Conservation (phyloP, 2,113 vertebrate species). For the Mastomys natalensis region DNA sequence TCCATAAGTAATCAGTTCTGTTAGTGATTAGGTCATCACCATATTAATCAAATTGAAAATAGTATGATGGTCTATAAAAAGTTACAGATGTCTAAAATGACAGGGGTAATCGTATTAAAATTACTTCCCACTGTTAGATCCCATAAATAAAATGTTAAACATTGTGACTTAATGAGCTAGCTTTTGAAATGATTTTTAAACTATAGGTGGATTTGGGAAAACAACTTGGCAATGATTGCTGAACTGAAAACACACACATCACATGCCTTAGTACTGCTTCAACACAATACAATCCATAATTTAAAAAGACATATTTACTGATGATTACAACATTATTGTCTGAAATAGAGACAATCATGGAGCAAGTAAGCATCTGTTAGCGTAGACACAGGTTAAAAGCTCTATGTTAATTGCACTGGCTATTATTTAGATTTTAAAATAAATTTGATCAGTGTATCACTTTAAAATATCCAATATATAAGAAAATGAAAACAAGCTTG, state of each 20-base stretch:
- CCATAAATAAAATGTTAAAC: not conserved
- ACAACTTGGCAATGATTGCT: not conserved
- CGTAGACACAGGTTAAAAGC: not conserved
- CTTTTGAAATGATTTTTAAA: not conserved
- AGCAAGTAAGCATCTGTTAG: not conserved
- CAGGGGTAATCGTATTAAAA: not conserved
- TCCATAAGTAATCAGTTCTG: not conserved
- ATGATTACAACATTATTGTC: not conserved
- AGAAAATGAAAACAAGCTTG: not conserved
- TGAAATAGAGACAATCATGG: not conserved
- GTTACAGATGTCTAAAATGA: not conserved
- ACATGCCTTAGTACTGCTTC: not conserved
- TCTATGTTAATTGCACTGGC: not conserved
- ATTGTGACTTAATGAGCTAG: not conserved
- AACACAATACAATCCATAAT: not conserved
- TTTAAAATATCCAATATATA: not conserved
- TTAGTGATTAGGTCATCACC: not conserved
- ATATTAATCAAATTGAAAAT: not conserved
- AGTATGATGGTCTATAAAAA: not conserved
- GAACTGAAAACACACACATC: not conserved
- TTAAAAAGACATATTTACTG: not conserved
- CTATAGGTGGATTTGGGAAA: not conserved
- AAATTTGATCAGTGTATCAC: not conserved
- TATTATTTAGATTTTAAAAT: conserved; percentile 14
- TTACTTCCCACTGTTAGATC: not conserved